Evolutionary conservation across 2,888 invertebrate species (phyloP), one percentile per base, ranked within the genome.

Genomic region (Rotaria magnacalcarata): DNA sequence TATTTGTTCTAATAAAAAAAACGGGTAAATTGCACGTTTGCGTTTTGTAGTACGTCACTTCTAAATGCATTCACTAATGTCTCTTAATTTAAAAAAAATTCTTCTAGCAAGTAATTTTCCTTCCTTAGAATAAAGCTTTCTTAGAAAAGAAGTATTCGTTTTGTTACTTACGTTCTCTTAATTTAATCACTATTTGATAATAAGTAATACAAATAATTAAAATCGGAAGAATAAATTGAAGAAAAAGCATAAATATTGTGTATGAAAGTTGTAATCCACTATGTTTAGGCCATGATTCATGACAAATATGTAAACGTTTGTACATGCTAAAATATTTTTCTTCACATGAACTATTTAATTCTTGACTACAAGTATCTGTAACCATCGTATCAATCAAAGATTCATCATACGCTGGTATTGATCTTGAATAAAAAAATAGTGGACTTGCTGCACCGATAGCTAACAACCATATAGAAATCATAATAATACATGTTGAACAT

Each of bases 191-290:
- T 2, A 80, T n/a, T 80, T 80, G 80, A 80, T 80, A 80, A 80
- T 80, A 80, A 47, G 80, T 80, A 47, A 80, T 24, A 47, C 80
- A 47, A 80, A 80, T 80, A 47, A 80, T 80, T 5, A 80, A 80
- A 80, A 80, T 80, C 24, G 75, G 75, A 43, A 80, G 24, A 11
- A 80, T 80, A 41, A 41, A 80, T 80, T 80, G 75, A 80, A 67
- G 67, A 67, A 67, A 67, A 67, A 67, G 67, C 67, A 67, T 67
- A 67, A 67, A 67, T 67, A 67, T 67, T 16, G 67, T 67, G 34
- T 67, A 67, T 10, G 14, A 27, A 34, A 47, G n/a, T 14, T n/a
- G 80, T 14, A 43, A 47, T 19, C 24, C 24, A 19, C 47, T 47
- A n/a, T 47, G 43, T 0, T 67, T 14, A 24, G 80, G 80, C 80